phyloP scores from a whole-genome alignment of 2,888 invertebrate species.

The Onthophagus sagittarius region DNA sequence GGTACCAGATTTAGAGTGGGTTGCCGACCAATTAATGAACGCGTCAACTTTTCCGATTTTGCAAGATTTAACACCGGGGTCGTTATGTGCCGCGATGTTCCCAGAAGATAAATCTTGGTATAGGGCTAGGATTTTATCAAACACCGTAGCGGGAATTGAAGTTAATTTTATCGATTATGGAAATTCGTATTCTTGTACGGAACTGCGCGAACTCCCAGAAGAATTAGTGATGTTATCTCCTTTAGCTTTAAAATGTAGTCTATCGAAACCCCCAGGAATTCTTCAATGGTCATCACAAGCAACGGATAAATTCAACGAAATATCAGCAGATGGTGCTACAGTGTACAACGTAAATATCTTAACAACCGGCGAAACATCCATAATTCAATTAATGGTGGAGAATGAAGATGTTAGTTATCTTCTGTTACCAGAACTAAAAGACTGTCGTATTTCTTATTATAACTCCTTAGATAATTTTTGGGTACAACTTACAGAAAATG shows the following conservation, averaged over 20 bases:
- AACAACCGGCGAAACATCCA: constrained; percentile 61
- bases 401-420: constrained; percentile 62
- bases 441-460: constrained; percentile 60
- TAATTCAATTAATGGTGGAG: constrained; percentile 59
- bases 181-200: constrained; percentile 59
- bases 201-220: constrained; percentile 59
- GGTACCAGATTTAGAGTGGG: constrained; percentile 56
- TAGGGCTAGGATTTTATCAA: constrained; percentile 57
- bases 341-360: constrained; percentile 66
- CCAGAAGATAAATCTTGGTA: constrained; percentile 66
- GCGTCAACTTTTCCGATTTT: constrained; percentile 53
- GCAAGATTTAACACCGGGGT: constrained; percentile 56
- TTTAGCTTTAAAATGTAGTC: constrained; percentile 60
- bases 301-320: constrained; percentile 61
- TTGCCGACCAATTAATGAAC: constrained; percentile 56
- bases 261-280: constrained; percentile 52
- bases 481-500: constrained; percentile 55
- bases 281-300: constrained; percentile 63
- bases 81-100: constrained; percentile 63
- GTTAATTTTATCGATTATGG: constrained; percentile 69
- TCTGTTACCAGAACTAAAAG: constrained; percentile 44
- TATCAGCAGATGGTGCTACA: constrained; percentile 66
- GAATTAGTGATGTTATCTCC: constrained; percentile 56
- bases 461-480: constrained; percentile 68
- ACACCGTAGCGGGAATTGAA: constrained; percentile 55